Conservation (phyloP, 2,113 vertebrate genomes). For the Urocolius indicus region DNA sequence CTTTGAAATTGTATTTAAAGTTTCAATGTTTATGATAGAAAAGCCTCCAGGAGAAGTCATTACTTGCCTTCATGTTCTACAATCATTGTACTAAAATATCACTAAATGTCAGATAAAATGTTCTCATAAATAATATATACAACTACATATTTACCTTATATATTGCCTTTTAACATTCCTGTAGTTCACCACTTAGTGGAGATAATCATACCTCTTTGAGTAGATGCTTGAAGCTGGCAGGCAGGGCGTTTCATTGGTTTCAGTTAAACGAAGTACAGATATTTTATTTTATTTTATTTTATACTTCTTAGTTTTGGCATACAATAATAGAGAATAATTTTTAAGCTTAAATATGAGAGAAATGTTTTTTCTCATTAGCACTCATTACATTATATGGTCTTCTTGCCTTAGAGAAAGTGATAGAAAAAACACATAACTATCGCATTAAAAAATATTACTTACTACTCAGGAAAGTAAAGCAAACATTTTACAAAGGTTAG, state of each 20-base stretch:
- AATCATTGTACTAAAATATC: conserved; percentile 8
- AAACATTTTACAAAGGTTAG: not conserved
- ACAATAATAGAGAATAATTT: not conserved
- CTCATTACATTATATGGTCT: not conserved
- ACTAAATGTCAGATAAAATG: conserved; percentile 37
- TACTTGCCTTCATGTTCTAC: not conserved
- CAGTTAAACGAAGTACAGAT: not conserved
- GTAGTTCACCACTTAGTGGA: not conserved
- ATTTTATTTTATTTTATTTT: not conserved
- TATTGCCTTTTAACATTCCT: conserved; percentile 14
- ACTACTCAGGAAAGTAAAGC: not conserved
- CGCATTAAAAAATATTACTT: not conserved
- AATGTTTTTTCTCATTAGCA: not conserved
- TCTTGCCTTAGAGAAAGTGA: not conserved
- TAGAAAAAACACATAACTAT: not conserved
- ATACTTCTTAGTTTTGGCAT: not conserved
- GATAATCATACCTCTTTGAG: not conserved
- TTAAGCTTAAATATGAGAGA: not conserved
- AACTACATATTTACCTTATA: conserved; percentile 30
- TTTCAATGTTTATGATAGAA: not conserved
- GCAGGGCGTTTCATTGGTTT: not conserved
- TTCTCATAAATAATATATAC: conserved; percentile 64
- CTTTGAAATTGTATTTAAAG: conserved; percentile 2
- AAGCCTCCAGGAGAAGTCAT: not conserved
- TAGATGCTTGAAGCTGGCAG: not conserved